Base-by-base conservation (phyloP, 2,113 vertebrate genomes). In the Myrmophylax atrothorax region DNA sequence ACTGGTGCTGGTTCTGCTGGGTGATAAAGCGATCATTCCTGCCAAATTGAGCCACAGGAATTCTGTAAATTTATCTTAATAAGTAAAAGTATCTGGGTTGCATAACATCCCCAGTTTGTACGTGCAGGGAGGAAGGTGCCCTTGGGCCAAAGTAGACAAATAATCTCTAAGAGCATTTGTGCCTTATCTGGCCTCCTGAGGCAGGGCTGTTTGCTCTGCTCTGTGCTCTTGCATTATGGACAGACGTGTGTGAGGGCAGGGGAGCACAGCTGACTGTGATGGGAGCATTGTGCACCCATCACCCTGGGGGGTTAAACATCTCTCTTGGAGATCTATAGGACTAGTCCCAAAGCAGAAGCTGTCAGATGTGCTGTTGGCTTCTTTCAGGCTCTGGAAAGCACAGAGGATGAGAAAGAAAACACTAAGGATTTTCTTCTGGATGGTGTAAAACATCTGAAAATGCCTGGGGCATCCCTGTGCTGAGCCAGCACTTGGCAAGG, bases 121-220 rank as follows among this genome's bases (percentile, higher is more conserved):
- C 40, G 69, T 95, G 93, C 93, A 22, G 58, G 35, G 49, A 94
- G 87, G 81, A 95, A 96, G 87, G 84, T 91, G 77, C 78, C 82
- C 75, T 76, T 94, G 75, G 75, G 66, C 84, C 74, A 53, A 73
- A 91, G 87, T 3, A 97, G 70, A 53, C 69, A 75, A 44, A 66
- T 84, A 74, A 87, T 68, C 80, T 93, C 62, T 22, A n/a, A 42
- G 58, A 85, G 84, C 67, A 47, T 76, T 89, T n/a, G 10, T 66
- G 67, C 59, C 87, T 94, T 92, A 94, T 83, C 93, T 83, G 94
- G 55, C 42, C 73, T 93, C 73, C 77, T 44, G 81, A 53, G 63
- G 56, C 77, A 64, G 42, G 35, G 81, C 69, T 87, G 56, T 75
- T 85, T 40, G 84, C 73, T 67, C 26, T 67, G 37, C 59, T 80